Percentiles rank a stretch among this genome's conserved stretches.
Conservation (phyloP, 2,797 vertebrate genomes). For the Synanceia verrucosa region DNA sequence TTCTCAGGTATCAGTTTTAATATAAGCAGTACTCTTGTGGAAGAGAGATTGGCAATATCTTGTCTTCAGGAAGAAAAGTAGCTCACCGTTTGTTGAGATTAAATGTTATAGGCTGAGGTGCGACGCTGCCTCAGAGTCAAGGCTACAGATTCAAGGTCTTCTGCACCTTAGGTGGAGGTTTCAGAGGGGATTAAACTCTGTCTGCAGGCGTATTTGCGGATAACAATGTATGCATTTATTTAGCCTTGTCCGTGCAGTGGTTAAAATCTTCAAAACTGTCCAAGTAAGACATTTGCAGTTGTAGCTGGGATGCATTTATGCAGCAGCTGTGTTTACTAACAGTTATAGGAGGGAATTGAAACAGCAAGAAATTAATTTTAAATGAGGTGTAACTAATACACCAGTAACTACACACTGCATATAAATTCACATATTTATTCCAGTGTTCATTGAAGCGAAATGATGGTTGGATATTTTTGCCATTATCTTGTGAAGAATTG, state of each 20-base stretch:
- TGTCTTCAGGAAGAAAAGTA: constrained; percentile 68
- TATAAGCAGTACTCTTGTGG: constrained; percentile 59
- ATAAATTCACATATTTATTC: not conserved
- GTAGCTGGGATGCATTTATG: not conserved
- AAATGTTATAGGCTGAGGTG: constrained; percentile 61
- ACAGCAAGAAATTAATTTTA: not conserved
- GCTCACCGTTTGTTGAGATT: constrained; percentile 66
- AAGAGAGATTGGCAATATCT: constrained; percentile 69
- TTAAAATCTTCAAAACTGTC: constrained; percentile 1
- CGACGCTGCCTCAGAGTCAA: constrained; percentile 47
- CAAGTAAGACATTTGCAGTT: not conserved
- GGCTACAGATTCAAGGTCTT: constrained; percentile 49
- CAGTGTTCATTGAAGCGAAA: not conserved
- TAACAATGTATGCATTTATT: constrained; percentile 28
- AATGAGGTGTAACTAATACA: constrained; percentile 1
- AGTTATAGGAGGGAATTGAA: not conserved
- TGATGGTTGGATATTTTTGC: not conserved
- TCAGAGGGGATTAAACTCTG: constrained; percentile 53
- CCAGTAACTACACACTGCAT: not conserved
- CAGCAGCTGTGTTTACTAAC: not conserved
- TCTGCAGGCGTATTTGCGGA: constrained; percentile 30
- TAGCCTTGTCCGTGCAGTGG: not conserved
- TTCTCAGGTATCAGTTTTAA: constrained; percentile 65
- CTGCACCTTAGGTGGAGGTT: constrained; percentile 49
- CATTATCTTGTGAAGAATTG: not conserved